Percentiles rank a stretch among this genome's conserved stretches.
Evolutionary conservation across 1,140 invertebrate genomes (phyloP).

Genomic region (Semibalanus balanoides): DNA sequence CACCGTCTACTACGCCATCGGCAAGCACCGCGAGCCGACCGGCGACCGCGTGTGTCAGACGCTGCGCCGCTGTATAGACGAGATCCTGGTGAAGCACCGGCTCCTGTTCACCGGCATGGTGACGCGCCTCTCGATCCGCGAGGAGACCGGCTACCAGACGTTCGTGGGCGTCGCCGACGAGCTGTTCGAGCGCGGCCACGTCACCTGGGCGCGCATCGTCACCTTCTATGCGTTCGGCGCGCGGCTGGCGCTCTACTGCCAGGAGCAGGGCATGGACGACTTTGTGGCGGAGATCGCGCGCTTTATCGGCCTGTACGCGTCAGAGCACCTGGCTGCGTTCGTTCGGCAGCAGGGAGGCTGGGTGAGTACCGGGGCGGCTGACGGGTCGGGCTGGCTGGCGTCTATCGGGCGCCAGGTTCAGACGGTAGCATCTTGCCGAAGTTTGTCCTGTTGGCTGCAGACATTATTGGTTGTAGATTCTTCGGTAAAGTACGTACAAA

Average conservation of each 20-base stretch:
- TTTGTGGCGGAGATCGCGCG: constrained; percentile 28
- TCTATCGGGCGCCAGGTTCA: no score
- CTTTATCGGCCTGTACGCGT: constrained; percentile 31
- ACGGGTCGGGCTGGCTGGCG: no score
- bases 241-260: constrained; percentile 36
- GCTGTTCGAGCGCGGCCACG: constrained; percentile 36
- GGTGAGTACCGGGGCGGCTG: constrained; percentile 26
- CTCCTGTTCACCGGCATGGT: constrained; percentile 44
- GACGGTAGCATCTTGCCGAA: no score
- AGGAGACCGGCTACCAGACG: constrained; percentile 36
- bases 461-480: no score
- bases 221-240: constrained; percentile 43
- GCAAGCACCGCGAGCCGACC: background rate
- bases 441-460: no score
- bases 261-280: constrained; percentile 28
- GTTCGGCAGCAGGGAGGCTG: constrained; percentile 32
- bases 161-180: constrained; percentile 42
- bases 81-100: constrained; percentile 40
- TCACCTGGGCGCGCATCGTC: constrained; percentile 44
- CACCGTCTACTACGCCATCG: background rate
- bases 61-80: constrained; percentile 34
- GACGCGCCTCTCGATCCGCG: constrained; percentile 36
- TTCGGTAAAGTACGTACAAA: no score
- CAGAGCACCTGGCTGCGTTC: constrained; percentile 30
- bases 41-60: constrained; percentile 18